These are phyloP conservation scores for Epinephelus fuscoguttatus DNA, from an alignment of 2,113 vertebrate species.

Conservation along the genomic window DNA sequence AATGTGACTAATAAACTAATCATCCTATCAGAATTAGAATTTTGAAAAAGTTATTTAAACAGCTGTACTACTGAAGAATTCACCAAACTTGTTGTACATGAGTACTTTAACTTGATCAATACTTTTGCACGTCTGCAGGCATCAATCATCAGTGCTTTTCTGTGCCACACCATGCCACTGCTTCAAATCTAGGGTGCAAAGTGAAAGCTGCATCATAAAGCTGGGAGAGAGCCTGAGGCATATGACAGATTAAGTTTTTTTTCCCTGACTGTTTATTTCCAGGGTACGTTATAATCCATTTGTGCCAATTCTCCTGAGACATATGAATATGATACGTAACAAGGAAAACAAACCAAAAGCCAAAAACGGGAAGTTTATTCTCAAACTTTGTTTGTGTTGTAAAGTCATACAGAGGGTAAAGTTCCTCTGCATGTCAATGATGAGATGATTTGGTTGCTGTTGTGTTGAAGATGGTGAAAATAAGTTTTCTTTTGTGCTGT, in stretches of 20 bases:
- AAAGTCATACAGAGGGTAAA: conserved; percentile 27
- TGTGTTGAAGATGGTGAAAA: conserved; percentile 10
- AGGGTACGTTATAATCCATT: conserved; percentile 21
- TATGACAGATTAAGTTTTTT: conserved; percentile 32
- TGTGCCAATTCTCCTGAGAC: conserved; percentile 45
- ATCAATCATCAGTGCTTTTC: background rate
- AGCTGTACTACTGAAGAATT: too few relatives aligned
- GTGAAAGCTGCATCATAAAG: background rate
- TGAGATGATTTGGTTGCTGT: background rate
- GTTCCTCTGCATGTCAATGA: background rate
- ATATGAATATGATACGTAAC: conserved; percentile 26
- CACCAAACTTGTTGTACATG: too few relatives aligned
- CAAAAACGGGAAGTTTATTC: conserved; percentile 48
- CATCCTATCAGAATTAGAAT: too few relatives aligned
- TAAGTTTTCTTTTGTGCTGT: background rate
- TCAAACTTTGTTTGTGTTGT: conserved; percentile 34
- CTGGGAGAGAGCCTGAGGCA: conserved; percentile 40
- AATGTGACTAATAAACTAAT: too few relatives aligned
- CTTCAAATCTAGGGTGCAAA: background rate
- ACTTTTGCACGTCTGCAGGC: background rate
- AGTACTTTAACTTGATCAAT: too few relatives aligned
- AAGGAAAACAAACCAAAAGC: conserved; percentile 48
- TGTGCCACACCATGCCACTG: conserved; percentile 8
- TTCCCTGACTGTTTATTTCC: conserved; percentile 51
- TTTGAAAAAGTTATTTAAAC: too few relatives aligned